Evolutionary conservation across 2,113 vertebrate genomes (phyloP).

Genomic region (Entosphenus tridentatus): DNA sequence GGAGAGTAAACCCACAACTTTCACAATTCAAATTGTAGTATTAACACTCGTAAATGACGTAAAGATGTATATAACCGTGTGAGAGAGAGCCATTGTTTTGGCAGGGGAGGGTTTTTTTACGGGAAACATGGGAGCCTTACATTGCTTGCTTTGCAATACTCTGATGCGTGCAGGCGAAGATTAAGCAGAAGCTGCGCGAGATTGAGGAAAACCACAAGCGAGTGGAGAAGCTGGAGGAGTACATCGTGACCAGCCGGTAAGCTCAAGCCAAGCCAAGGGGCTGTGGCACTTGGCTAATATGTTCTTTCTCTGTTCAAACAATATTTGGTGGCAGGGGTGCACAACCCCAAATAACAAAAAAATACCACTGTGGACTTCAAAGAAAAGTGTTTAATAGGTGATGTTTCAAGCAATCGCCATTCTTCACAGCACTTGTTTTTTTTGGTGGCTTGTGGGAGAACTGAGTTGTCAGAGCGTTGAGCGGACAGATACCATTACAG

Average conservation of each 20-base stretch:
- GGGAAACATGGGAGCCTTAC: too few relatives aligned
- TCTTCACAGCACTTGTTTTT: not conserved
- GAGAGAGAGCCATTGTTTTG: too few relatives aligned
- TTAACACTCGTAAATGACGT: not conserved
- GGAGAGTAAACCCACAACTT: not conserved
- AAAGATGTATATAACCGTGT: too few relatives aligned
- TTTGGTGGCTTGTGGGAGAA: too few relatives aligned
- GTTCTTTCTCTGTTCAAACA: too few relatives aligned
- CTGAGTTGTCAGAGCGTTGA: too few relatives aligned
- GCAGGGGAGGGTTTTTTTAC: too few relatives aligned
- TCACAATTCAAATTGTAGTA: not conserved
- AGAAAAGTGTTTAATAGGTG: not conserved
- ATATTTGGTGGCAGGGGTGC: too few relatives aligned
- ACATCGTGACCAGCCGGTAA: constrained; percentile 43
- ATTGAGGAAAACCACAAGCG: constrained; percentile 38
- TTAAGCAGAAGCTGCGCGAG: constrained; percentile 33
- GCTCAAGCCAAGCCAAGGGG: constrained; percentile 12
- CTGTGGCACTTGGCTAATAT: too few relatives aligned
- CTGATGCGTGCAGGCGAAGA: constrained; percentile 27
- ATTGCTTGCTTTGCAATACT: not conserved
- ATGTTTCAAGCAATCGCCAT: not conserved
- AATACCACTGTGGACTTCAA: not conserved
- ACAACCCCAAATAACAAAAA: not conserved
- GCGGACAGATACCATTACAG: too few relatives aligned
- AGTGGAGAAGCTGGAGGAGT: constrained; percentile 53